These are phyloP conservation scores for Bombus turneri DNA, from an alignment of 1,140 invertebrate species.

Conservation along the genomic window DNA sequence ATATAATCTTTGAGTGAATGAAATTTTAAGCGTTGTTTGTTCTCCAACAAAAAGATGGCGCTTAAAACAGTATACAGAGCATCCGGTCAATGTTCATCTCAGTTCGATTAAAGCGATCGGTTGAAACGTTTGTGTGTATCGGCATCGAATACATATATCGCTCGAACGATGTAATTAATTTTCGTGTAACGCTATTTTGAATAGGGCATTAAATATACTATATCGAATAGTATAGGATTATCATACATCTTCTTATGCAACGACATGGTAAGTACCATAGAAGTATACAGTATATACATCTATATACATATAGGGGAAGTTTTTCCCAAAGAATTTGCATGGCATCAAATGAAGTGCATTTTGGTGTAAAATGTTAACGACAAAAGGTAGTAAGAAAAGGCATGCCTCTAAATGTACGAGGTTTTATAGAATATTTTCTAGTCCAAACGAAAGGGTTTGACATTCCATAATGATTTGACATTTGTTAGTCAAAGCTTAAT, in stretches of 20 bases:
- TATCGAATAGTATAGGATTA: slow-evolving; percentile 62
- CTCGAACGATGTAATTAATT: neutral
- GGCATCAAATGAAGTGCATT: slow-evolving; percentile 58
- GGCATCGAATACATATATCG: neutral
- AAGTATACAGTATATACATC: slow-evolving; percentile 72
- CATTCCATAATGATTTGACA: neutral
- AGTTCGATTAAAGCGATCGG: neutral
- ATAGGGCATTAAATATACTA: slow-evolving; percentile 51
- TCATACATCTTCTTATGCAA: slow-evolving; percentile 60
- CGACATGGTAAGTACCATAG: slow-evolving; percentile 51
- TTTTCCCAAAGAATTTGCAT: slow-evolving; percentile 41
- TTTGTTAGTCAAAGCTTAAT: neutral
- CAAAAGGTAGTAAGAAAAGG: slow-evolving; percentile 58
- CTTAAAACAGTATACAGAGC: neutral
- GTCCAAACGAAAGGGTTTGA: slow-evolving; percentile 33
- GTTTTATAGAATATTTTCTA: slow-evolving; percentile 25
- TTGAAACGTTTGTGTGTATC: slow-evolving; percentile 1
- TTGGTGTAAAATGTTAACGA: slow-evolving; percentile 53
- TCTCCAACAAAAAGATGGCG: neutral
- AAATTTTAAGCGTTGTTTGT: neutral
- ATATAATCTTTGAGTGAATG: neutral
- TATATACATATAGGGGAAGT: slow-evolving; percentile 67
- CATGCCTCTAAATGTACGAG: slow-evolving; percentile 61
- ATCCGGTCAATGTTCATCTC: neutral
- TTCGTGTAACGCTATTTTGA: slow-evolving; percentile 46